These are phyloP conservation scores for Thripadectes ignobilis DNA, from an alignment of 2,797 vertebrate species.

Conservation along the genomic window DNA sequence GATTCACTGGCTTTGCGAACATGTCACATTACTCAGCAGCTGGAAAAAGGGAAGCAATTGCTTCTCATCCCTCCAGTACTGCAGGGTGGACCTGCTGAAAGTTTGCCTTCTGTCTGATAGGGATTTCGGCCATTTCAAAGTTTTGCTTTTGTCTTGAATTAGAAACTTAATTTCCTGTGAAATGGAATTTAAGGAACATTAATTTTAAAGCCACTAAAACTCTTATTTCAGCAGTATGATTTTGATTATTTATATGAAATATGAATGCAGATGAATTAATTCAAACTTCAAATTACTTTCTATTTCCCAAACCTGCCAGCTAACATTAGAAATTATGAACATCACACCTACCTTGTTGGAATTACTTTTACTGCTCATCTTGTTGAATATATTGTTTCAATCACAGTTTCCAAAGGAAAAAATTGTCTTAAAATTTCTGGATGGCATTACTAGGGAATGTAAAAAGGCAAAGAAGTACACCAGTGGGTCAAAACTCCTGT, in stretches of 20 bases:
- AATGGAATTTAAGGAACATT: not conserved
- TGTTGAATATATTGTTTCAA: not conserved
- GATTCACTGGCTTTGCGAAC: fast-evolving
- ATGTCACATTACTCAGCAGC: not conserved
- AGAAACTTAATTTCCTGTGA: constrained; percentile 31
- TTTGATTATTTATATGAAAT: constrained; percentile 16
- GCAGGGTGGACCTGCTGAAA: not conserved
- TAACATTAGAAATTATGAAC: not conserved
- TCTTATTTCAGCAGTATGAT: not conserved
- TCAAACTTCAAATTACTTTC: not conserved
- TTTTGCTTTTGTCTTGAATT: not conserved
- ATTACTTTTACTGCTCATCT: not conserved
- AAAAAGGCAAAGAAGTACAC: not conserved
- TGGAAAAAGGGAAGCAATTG: not conserved
- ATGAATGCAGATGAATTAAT: not conserved
- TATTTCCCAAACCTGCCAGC: not conserved
- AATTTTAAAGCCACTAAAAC: not conserved
- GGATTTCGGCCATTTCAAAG: not conserved
- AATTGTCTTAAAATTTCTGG: not conserved
- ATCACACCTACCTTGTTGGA: not conserved
- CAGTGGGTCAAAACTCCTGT: not conserved
- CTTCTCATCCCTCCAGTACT: fast-evolving
- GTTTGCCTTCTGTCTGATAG: not conserved
- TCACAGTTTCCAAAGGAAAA: not conserved
- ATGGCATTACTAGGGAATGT: not conserved